A percentile compares a stretch with the other conserved stretches of the same genome.
phyloP scores from a whole-genome alignment of 1,140 invertebrate species.

The Diachasma alloeum region DNA sequence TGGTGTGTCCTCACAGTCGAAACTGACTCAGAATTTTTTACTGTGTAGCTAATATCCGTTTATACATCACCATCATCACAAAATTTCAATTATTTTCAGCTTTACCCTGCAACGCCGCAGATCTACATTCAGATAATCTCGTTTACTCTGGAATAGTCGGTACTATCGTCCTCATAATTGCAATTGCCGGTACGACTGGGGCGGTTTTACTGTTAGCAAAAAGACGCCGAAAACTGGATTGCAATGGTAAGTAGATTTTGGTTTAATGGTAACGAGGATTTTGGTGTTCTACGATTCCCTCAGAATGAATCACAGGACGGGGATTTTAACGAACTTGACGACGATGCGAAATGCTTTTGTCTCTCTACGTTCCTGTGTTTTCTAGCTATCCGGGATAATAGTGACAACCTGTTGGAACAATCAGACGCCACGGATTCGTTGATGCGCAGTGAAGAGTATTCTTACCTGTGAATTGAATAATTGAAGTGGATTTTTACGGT shows the following conservation, averaged over 20 bases:
- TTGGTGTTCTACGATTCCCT: not conserved
- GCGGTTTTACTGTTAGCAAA: not conserved
- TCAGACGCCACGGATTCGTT: constrained; percentile 14
- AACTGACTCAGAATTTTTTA: too few species aligned
- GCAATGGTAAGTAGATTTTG: not conserved
- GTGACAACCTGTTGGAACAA: constrained; percentile 21
- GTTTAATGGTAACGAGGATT: not conserved
- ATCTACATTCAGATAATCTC: constrained; percentile 7
- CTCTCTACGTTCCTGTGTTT: not conserved
- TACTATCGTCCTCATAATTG: constrained; percentile 11
- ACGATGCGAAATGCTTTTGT: not conserved
- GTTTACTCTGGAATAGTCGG: not conserved
- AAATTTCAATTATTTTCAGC: constrained; percentile 19
- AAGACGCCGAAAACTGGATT: constrained; percentile 1
- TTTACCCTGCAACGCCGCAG: not conserved
- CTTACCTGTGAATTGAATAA: not conserved
- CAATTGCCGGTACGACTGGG: not conserved
- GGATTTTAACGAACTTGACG: constrained; percentile 7
- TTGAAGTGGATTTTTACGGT: not conserved
- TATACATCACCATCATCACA: not conserved
- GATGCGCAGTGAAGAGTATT: not conserved
- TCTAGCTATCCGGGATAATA: not conserved
- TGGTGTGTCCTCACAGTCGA: too few species aligned
- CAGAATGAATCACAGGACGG: not conserved
- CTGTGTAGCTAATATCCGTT: too few species aligned